Evolutionary conservation across 2,888 invertebrate genomes (phyloP).

Genomic region (Toxonevra muliebris): DNA sequence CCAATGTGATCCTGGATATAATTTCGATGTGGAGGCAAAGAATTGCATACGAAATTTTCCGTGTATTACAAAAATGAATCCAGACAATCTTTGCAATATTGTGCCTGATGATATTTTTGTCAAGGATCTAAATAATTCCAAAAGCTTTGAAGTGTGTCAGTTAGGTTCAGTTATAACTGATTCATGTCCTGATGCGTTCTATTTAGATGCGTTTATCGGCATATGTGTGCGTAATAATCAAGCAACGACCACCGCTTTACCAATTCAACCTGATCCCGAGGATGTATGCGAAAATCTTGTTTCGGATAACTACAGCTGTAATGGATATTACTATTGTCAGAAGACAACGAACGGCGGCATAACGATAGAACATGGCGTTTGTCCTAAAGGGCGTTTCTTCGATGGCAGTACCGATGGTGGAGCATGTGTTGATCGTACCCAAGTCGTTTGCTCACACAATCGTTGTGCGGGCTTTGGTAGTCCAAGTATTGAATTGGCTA

Average conservation of each 20-base stretch:
- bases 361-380: constrained; percentile 46
- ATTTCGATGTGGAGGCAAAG: constrained; percentile 48
- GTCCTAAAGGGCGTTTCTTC: constrained; percentile 51
- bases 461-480: constrained; percentile 53
- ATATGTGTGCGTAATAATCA: constrained; percentile 51
- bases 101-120: constrained; percentile 56
- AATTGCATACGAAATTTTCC: constrained; percentile 48
- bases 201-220: constrained; percentile 46
- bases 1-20: constrained; percentile 46
- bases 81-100: constrained; percentile 55
- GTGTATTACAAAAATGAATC: constrained; percentile 46
- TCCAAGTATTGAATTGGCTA: constrained; percentile 51
- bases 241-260: constrained; percentile 24
- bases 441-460: constrained; percentile 47
- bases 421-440: constrained; percentile 49
- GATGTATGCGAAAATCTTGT: constrained; percentile 48
- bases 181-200: constrained; percentile 51
- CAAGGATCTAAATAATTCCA: constrained; percentile 46
- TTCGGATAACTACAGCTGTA: constrained; percentile 50
- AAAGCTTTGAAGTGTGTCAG: constrained; percentile 52
- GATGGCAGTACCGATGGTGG: constrained; percentile 44
- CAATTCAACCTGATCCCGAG: constrained; percentile 37
- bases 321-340: constrained; percentile 56
- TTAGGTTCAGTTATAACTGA: constrained; percentile 42
- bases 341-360: constrained; percentile 27